These are phyloP conservation scores for Latrodectus hesperus DNA, from an alignment of 2,888 invertebrate species.

Conservation along the genomic window DNA sequence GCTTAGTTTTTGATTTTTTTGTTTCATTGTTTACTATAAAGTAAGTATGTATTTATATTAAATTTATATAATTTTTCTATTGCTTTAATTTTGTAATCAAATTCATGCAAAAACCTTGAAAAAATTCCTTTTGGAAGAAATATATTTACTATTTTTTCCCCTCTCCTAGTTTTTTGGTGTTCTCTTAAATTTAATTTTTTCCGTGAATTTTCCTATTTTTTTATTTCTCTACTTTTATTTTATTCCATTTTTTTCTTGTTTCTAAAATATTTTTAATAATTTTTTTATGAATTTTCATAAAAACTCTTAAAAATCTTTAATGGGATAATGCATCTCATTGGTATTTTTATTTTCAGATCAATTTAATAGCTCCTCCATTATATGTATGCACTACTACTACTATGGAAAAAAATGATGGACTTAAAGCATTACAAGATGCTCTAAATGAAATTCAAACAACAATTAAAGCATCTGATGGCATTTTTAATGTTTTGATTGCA, in stretches of 20 bases:
- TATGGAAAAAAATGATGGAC: slow-evolving; percentile 94
- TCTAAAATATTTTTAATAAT: not conserved
- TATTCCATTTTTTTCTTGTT: not conserved
- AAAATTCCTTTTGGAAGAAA: not conserved
- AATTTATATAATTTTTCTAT: too few relatives aligned
- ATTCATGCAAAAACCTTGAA: not conserved
- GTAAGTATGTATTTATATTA: too few relatives aligned
- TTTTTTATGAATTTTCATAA: not conserved
- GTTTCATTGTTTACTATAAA: too few relatives aligned
- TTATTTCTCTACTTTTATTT: too few relatives aligned
- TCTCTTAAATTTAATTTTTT: too few relatives aligned
- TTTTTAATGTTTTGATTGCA: slow-evolving; percentile 95
- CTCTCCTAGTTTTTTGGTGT: too few relatives aligned
- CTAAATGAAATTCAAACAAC: slow-evolving; percentile 89
- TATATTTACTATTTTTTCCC: not conserved
- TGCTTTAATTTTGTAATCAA: too few relatives aligned
- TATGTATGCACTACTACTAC: slow-evolving; percentile 99
- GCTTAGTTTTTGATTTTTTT: too few relatives aligned
- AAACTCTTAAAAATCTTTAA: too few relatives aligned
- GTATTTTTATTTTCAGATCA: slow-evolving; percentile 80
- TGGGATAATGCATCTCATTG: not conserved
- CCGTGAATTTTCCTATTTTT: too few relatives aligned
- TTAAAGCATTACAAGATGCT: slow-evolving; percentile 90
- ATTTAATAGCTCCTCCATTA: slow-evolving; percentile 97
- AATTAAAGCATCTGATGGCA: slow-evolving; percentile 88